A percentile compares a stretch with the other conserved stretches of the same genome.
Evolutionary conservation across 2,888 invertebrate species (phyloP).

Genomic region (Andrena haemorrhoa): DNA sequence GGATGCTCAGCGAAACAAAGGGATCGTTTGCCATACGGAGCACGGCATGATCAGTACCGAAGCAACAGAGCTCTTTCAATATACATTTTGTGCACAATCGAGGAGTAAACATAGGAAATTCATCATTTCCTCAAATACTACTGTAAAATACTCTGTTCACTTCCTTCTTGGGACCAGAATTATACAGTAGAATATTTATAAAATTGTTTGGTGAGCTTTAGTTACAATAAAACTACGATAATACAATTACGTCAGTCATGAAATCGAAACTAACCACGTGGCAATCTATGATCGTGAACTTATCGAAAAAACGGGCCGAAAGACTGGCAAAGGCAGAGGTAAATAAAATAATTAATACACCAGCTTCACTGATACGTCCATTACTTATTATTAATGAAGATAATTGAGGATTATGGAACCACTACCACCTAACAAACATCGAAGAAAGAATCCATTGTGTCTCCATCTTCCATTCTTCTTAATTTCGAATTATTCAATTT

Average conservation of each 20-base stretch:
- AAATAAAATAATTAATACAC: constrained; percentile 12
- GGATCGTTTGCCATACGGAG: background rate
- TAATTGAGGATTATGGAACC: background rate
- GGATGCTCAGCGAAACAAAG: constrained; percentile 10
- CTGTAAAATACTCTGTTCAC: no score
- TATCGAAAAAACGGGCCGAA: background rate
- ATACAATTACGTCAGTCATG: constrained; percentile 11
- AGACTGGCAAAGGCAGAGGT: background rate
- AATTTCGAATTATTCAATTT: background rate
- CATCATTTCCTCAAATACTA: no score
- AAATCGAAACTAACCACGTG: constrained; percentile 14
- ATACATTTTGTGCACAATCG: no score
- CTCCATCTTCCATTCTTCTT: background rate
- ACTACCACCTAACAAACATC: background rate
- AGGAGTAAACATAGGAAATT: no score
- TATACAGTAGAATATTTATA: background rate
- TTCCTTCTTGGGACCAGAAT: background rate
- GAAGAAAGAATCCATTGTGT: background rate
- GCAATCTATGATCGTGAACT: background rate
- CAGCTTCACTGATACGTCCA: background rate
- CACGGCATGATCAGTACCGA: no score
- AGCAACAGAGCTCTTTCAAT: no score
- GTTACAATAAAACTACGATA: background rate
- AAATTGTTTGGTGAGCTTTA: background rate
- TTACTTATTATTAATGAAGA: background rate